A percentile compares a stretch with the other conserved stretches of the same genome.
phyloP scores from a whole-genome alignment of 2,113 vertebrate genomes.

The Phylloscopus trochiloides region DNA sequence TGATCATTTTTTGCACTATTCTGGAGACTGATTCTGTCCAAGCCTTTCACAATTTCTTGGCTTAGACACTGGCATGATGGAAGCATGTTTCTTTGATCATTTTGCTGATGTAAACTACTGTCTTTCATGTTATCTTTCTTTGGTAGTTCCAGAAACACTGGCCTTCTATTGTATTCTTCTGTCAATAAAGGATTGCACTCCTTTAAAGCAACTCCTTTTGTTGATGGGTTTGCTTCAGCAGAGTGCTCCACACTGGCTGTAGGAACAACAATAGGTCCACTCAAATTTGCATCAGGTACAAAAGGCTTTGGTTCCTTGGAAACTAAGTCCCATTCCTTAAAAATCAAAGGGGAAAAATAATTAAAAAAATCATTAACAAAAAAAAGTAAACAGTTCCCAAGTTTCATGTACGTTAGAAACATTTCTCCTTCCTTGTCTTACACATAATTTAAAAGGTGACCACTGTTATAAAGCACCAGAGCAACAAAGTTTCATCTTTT shows the following conservation, averaged over 20 bases:
- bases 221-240: slow-evolving; percentile 29
- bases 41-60: slow-evolving; percentile 80
- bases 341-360: background rate
- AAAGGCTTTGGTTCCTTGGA: slow-evolving; percentile 76
- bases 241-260: slow-evolving; percentile 77
- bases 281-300: slow-evolving; percentile 60
- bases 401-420: background rate
- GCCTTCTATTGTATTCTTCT: slow-evolving; percentile 63
- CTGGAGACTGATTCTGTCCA: slow-evolving; percentile 79
- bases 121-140: slow-evolving; percentile 69
- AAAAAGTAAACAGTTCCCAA: background rate
- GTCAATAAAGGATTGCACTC: slow-evolving; percentile 30
- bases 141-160: slow-evolving; percentile 69
- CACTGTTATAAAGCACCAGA: background rate
- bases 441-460: background rate
- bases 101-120: slow-evolving; percentile 42
- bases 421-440: background rate
- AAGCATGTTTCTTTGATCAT: slow-evolving; percentile 49
- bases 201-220: slow-evolving; percentile 54
- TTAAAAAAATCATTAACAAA: background rate
- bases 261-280: slow-evolving; percentile 86
- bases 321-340: slow-evolving; percentile 84
- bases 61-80: slow-evolving; percentile 64
- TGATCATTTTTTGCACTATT: slow-evolving; percentile 50
- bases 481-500: background rate